These are phyloP conservation scores for Thalassaphorura encarpata DNA, from an alignment of 1,140 invertebrate genomes.

Conservation along the genomic window DNA sequence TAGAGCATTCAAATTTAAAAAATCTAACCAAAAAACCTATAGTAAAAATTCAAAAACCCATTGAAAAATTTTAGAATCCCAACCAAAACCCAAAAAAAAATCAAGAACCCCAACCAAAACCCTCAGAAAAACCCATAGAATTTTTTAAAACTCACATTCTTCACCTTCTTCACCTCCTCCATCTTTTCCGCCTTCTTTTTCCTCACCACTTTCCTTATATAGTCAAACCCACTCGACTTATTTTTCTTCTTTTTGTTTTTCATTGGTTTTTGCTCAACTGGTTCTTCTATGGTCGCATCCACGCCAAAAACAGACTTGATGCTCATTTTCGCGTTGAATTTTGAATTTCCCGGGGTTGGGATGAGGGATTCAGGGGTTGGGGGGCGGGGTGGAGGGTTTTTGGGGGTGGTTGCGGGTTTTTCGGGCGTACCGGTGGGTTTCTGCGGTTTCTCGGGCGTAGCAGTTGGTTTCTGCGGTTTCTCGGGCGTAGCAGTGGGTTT, in stretches of 20 bases:
- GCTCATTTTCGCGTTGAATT: conserved; percentile 30
- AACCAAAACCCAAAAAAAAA: too few species aligned
- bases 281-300: conserved; percentile 16
- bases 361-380: too few species aligned
- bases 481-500: conserved; percentile 45
- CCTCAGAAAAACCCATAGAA: too few species aligned
- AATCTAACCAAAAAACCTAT: too few species aligned
- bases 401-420: too few species aligned
- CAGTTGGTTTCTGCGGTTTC: conserved; percentile 39
- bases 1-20: neutral
- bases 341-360: conserved; percentile 17
- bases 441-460: conserved; percentile 23
- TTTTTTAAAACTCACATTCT: too few species aligned
- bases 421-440: too few species aligned
- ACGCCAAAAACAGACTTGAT: conserved; percentile 34
- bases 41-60: too few species aligned
- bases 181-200: conserved; percentile 41
- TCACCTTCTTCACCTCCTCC: too few species aligned
- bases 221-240: conserved; percentile 68
- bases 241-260: conserved; percentile 27
- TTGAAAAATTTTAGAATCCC: too few species aligned
- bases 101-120: too few species aligned
- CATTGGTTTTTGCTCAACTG: conserved; percentile 18
- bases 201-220: conserved; percentile 78
- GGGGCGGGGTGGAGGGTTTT: too few species aligned